Evolutionary conservation across 2,888 invertebrate species (phyloP).

Genomic region (Aleiodes alternator): DNA sequence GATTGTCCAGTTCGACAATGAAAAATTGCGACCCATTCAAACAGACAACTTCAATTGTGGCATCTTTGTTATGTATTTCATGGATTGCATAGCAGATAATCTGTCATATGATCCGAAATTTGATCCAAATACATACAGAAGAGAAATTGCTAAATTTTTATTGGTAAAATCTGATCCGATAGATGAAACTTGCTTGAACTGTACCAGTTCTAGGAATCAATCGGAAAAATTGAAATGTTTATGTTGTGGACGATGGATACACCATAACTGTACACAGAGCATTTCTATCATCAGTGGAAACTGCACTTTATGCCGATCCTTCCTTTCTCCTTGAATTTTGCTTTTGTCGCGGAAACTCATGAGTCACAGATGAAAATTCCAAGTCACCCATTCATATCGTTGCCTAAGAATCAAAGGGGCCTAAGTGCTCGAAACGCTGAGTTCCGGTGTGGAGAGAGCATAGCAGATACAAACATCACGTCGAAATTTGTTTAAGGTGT

Average conservation of each 20-base stretch:
- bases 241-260: background rate
- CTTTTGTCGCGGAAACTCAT: too few relatives aligned
- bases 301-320: background rate
- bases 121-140: background rate
- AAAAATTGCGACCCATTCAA: constrained; percentile 25
- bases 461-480: too few relatives aligned
- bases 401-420: too few relatives aligned
- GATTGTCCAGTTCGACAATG: background rate
- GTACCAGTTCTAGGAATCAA: background rate
- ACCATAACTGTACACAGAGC: background rate
- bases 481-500: too few relatives aligned
- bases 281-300: background rate
- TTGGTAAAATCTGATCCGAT: background rate
- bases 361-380: too few relatives aligned
- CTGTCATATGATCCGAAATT: background rate
- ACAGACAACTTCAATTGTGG: constrained; percentile 22
- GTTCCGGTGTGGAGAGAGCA: too few relatives aligned
- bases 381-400: too few relatives aligned
- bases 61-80: constrained; percentile 34
- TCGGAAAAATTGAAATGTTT: background rate
- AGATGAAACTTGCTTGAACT: background rate
- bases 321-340: background rate
- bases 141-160: background rate
- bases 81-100: constrained; percentile 29
- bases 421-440: too few relatives aligned